Base-by-base conservation (phyloP, 2,113 vertebrate genomes). In the Lampris megalopsis region DNA sequence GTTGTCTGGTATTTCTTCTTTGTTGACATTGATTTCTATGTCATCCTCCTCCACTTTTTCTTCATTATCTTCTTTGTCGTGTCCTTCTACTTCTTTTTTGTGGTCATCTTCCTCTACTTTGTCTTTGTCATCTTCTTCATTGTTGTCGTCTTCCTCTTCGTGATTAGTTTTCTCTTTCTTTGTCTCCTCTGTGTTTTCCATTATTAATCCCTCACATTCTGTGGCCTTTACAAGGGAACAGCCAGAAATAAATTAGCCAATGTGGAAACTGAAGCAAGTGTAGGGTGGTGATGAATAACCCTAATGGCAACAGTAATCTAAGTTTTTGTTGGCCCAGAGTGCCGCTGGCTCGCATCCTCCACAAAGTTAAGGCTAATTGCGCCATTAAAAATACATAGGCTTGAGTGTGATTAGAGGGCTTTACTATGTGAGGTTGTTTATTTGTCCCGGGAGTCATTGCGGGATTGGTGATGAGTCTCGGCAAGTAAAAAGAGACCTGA, bases 241-340 rank as follows among this genome's bases (percentile, higher is more conserved):
- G 43, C 48, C 45, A 80, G 63, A 72, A 63, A 68, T 56, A 49
- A 52, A 56, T 57, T 63, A 63, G 50, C 69, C 57, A 5, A 41
- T 77, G 43, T 88, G 24, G 24, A 24, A 87, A 89, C 61, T 89
- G 78, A 64, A 81, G 68, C 53, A 62, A 76, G 56, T 1, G 8
- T 40, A 9, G n/a, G 35, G 35, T 24, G 37, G 71, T 75, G 85
- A 87, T 83, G 82, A 88, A 82, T 67, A 79, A 82, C 81, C 71
- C 38, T 86, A 84, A 86, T 84, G 83, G 86, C 77, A 73, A 71
- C 62, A 68, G 75, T 82, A 80, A 90, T 83, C 71, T 72, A 64
- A 79, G 82, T 79, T 86, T 87, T 76, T 75, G 79, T 82, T 75
- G 78, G 80, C 73, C 42, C 66, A 13, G 73, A 76, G 76, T 64